A percentile compares a stretch with the other conserved stretches of the same genome.
Conservation (phyloP, 23 tunicate species). For the Clavelina lepadiformis region DNA sequence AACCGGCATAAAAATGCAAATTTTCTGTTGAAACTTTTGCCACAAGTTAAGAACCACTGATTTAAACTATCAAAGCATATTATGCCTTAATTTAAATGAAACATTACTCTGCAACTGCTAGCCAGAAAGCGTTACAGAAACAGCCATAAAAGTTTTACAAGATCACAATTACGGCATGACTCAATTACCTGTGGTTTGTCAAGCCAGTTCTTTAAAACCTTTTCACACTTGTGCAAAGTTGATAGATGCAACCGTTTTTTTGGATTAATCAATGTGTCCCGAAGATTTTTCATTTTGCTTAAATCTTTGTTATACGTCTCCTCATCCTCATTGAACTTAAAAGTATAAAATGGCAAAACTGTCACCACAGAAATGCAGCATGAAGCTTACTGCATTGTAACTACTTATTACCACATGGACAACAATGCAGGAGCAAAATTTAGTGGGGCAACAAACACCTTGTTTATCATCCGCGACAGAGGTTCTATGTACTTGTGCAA, state of each 20-base stretch:
- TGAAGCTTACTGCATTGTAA: not conserved
- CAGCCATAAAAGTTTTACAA: too few relatives aligned
- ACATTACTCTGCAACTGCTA: too few relatives aligned
- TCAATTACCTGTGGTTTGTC: too few relatives aligned
- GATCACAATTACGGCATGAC: too few relatives aligned
- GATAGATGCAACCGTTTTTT: slow-evolving; percentile 51
- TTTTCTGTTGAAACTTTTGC: too few relatives aligned
- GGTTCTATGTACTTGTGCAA: slow-evolving; percentile 94
- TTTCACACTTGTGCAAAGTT: slow-evolving; percentile 79
- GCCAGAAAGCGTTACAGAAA: too few relatives aligned
- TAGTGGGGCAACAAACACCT: slow-evolving; percentile 27
- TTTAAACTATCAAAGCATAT: too few relatives aligned
- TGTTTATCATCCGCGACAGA: slow-evolving; percentile 90
- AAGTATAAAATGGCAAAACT: not conserved
- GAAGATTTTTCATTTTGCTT: slow-evolving; percentile 78
- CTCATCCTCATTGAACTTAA: slow-evolving; percentile 70
- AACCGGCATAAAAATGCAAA: too few relatives aligned
- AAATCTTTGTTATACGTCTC: slow-evolving; percentile 69
- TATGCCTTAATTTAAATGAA: too few relatives aligned
- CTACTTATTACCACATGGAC: not conserved
- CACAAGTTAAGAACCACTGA: too few relatives aligned
- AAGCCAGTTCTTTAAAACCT: slow-evolving; percentile 85
- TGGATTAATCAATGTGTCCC: slow-evolving; percentile 79
- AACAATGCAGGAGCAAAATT: not conserved
- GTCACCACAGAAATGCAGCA: slow-evolving; percentile 1